phyloP scores from a whole-genome alignment of 2,888 invertebrate species.

The Leistus spinibarbis region DNA sequence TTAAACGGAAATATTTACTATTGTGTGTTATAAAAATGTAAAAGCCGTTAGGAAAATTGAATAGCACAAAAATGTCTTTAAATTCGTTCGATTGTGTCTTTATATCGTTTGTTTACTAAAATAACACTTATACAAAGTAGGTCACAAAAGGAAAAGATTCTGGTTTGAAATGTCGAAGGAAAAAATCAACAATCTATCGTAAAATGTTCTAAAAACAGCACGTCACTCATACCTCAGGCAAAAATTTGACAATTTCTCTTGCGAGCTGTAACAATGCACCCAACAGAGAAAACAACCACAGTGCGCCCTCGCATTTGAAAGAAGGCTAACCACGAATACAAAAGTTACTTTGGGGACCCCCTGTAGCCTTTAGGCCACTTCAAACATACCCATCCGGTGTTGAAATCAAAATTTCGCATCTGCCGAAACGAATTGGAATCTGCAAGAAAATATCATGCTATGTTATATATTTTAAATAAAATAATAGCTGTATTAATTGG shows the following conservation, averaged over 20 bases:
- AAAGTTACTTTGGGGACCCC: not conserved
- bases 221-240: not conserved
- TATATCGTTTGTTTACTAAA: slow-evolving; percentile 4
- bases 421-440: not conserved
- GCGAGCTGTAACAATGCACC: not conserved
- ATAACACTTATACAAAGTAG: not conserved
- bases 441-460: not conserved
- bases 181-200: not conserved
- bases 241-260: not conserved
- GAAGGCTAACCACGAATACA: not conserved
- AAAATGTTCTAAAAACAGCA: not conserved
- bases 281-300: slow-evolving; percentile 1
- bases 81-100: not conserved
- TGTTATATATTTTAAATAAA: too few species aligned
- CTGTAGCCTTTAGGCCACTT: not conserved
- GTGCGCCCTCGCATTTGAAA: not conserved
- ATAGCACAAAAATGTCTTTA: not conserved
- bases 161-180: not conserved
- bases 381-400: not conserved
- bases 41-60: not conserved
- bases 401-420: not conserved
- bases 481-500: too few species aligned
- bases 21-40: not conserved
- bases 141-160: not conserved
- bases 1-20: not conserved